Evolutionary conservation across 2,113 vertebrate species (phyloP).

Genomic region (Leucopsar rothschildi): DNA sequence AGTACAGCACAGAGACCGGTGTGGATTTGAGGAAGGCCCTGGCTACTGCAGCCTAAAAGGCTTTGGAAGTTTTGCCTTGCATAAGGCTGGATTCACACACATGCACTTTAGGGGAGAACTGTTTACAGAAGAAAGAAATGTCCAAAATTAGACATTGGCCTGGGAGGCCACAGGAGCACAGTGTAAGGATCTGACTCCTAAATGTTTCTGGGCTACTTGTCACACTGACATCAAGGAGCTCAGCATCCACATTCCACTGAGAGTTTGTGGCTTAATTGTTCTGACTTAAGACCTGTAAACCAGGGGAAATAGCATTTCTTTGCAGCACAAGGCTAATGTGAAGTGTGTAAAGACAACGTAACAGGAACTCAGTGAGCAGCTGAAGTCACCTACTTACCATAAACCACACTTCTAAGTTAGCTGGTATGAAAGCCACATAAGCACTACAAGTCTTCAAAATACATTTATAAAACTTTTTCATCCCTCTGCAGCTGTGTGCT

Average conservation of each 20-base stretch:
- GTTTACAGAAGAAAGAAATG: background rate
- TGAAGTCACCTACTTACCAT: background rate
- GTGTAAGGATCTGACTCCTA: background rate
- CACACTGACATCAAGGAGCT: background rate
- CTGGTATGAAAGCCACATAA: background rate
- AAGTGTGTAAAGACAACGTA: background rate
- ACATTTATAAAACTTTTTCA: background rate
- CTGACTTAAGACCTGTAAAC: background rate
- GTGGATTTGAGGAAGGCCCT: background rate
- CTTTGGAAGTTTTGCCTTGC: background rate
- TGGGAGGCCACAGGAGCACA: background rate
- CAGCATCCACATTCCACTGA: background rate
- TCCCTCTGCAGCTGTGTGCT: background rate
- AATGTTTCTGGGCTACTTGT: background rate
- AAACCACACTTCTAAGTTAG: background rate
- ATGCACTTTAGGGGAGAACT: background rate
- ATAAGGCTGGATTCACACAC: background rate
- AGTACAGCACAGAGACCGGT: background rate
- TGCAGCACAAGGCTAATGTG: background rate
- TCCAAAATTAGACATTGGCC: background rate
- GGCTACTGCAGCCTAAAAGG: background rate
- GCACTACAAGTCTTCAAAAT: background rate
- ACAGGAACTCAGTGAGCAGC: background rate
- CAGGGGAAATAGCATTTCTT: background rate
- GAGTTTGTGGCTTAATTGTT: background rate